Conservation (phyloP, 1,140 invertebrate species). For the Trypoxylus dichotomus region DNA sequence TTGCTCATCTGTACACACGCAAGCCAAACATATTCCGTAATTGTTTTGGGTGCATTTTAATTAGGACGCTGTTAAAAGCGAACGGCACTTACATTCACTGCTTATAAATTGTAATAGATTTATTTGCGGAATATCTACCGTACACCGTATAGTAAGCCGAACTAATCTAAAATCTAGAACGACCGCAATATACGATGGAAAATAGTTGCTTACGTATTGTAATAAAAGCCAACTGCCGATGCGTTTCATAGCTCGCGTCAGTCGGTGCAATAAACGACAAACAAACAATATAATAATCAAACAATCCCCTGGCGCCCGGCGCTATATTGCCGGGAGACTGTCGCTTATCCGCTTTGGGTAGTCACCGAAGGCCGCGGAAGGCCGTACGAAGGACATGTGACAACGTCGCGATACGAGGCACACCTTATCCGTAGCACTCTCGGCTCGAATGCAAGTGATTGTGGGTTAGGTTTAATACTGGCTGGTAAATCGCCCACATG, state of each 20-base stretch:
- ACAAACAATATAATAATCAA: constrained; percentile 28
- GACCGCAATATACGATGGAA: neutral
- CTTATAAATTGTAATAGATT: too few relatives aligned
- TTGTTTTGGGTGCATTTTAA: too few relatives aligned
- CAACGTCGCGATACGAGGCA: constrained; percentile 30
- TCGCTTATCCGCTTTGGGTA: constrained; percentile 33
- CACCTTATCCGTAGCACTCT: constrained; percentile 25
- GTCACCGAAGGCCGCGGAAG: constrained; percentile 36
- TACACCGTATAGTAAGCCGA: too few relatives aligned
- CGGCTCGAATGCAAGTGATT: constrained; percentile 11
- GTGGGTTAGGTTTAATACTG: neutral
- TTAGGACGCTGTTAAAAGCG: too few relatives aligned
- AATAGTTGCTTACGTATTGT: neutral
- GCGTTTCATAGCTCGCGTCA: constrained; percentile 13
- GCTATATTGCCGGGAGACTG: constrained; percentile 10
- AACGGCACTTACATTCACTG: too few relatives aligned
- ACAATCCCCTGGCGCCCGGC: constrained; percentile 30
- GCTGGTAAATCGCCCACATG: neutral
- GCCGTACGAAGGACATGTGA: constrained; percentile 39
- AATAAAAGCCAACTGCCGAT: constrained; percentile 17
- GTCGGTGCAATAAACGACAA: constrained; percentile 26
- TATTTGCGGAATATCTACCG: too few relatives aligned
- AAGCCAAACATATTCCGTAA: too few relatives aligned
- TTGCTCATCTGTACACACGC: too few relatives aligned
- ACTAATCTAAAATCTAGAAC: neutral